phyloP scores from a whole-genome alignment of 1,140 invertebrate species.

The Samia ricini region DNA sequence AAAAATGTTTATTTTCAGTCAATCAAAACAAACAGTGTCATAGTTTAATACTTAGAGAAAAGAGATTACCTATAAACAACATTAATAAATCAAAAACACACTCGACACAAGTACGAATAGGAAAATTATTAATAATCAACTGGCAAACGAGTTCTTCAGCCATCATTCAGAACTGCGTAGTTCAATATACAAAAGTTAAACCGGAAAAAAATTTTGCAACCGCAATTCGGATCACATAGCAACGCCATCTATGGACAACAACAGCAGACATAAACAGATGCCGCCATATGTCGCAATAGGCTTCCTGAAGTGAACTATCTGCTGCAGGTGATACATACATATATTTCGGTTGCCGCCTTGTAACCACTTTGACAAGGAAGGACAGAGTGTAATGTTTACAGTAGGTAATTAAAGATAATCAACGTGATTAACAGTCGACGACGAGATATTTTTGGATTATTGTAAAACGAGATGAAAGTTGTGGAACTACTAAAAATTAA shows the following conservation, averaged over 20 bases:
- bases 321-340: neutral
- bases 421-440: neutral
- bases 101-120: too few species aligned
- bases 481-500: neutral
- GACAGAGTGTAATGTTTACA: neutral
- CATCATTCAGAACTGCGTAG: too few species aligned
- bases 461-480: neutral
- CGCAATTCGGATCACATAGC: neutral
- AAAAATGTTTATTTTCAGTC: too few species aligned
- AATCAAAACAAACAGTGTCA: too few species aligned
- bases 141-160: too few species aligned
- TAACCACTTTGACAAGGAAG: neutral
- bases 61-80: too few species aligned
- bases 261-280: neutral
- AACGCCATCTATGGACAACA: neutral
- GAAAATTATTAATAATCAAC: too few species aligned
- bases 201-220: neutral
- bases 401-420: slow-evolving; percentile 1
- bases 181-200: too few species aligned
- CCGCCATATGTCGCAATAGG: neutral
- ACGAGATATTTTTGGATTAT: neutral
- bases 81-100: too few species aligned
- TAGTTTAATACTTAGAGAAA: too few species aligned
- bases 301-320: neutral
- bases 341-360: neutral